Percentiles rank a stretch among this genome's conserved stretches.
phyloP scores from a whole-genome alignment of 2,797 vertebrate species.

The Poeciliopsis infans region DNA sequence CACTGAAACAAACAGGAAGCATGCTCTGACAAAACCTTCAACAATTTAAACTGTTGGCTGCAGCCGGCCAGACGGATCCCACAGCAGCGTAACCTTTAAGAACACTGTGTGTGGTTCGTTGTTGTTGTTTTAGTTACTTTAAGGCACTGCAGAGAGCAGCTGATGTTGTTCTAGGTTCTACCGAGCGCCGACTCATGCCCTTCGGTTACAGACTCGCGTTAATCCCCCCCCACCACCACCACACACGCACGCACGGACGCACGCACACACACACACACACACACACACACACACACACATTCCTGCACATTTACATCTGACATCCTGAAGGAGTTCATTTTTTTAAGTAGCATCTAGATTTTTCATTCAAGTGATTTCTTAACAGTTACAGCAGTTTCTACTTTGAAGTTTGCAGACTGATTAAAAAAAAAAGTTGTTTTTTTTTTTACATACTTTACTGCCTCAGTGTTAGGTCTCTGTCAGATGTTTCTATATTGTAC shows the following conservation, averaged over 20 bases:
- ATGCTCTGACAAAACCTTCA: constrained; percentile 4
- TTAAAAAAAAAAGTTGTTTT: not conserved
- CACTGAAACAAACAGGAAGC: constrained; percentile 6
- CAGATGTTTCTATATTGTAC: not conserved
- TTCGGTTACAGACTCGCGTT: constrained; percentile 53
- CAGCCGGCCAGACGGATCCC: not conserved
- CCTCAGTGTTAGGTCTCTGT: not conserved
- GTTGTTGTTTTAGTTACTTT: not conserved
- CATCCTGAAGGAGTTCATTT: not conserved
- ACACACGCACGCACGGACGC: too few species aligned
- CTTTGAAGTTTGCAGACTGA: not conserved
- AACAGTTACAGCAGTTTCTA: not conserved
- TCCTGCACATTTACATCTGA: not conserved
- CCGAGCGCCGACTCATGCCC: constrained; percentile 46
- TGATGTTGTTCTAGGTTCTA: constrained; percentile 51
- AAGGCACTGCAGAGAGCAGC: constrained; percentile 38
- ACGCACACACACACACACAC: too few species aligned
- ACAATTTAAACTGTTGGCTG: constrained; percentile 15
- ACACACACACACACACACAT: too few species aligned
- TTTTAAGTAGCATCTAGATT: not conserved
- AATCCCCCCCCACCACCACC: constrained; percentile 33
- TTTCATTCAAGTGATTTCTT: not conserved
- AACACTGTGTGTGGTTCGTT: not conserved
- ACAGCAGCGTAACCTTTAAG: constrained; percentile 36
- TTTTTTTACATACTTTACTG: not conserved